Base-by-base conservation (phyloP, 2,888 invertebrate species). In the Hemicrepidius hirtus region DNA sequence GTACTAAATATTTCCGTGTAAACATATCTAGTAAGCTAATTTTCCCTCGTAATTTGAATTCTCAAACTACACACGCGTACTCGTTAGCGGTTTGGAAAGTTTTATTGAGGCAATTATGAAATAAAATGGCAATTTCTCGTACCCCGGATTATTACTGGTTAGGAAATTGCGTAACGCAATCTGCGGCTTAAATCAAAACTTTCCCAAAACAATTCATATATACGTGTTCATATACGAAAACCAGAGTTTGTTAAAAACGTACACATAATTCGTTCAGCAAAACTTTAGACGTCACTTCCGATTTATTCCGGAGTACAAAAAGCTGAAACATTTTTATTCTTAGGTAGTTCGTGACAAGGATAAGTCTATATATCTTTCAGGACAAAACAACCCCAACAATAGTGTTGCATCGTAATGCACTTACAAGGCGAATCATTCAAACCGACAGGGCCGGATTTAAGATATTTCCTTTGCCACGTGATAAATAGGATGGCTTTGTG, bases 361-460 rank as follows among this genome's bases (percentile, higher is more conserved):
- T 50, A 50, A 64, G 41, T 41, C 41, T 37, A 66, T 66, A 66
- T 57, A 57, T 66, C 66, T 66, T 46, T 59, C 59, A 32, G 46
- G 59, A 67, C 67, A 67, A 67, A 67, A 67, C 59, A 59, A 67
- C 49, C 41, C 44, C 18, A 55, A 67, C 67, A 67, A 59, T 59
- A 37, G 57, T 57, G 57, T 57, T 59, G 67, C 59, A 67, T 67
- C 59, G 44, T 67, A 67, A 67, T 67, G 67, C 71, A 66, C 65
- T 66, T 49, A 65, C 59, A 49, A 53, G 32, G 37, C 65, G 65
- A 71, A 71, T 71, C 46, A 59, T 71, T 71, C 65, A 66, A 24
- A 53, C 57, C 65, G 65, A 64, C 71, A 71, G 60, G 59, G 37
- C 60, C 71, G 71, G 71, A 71, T 71, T 71, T 62, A 49, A 53